These are phyloP conservation scores for Parotia lawesii DNA, from an alignment of 2,113 vertebrate genomes.

Conservation along the genomic window DNA sequence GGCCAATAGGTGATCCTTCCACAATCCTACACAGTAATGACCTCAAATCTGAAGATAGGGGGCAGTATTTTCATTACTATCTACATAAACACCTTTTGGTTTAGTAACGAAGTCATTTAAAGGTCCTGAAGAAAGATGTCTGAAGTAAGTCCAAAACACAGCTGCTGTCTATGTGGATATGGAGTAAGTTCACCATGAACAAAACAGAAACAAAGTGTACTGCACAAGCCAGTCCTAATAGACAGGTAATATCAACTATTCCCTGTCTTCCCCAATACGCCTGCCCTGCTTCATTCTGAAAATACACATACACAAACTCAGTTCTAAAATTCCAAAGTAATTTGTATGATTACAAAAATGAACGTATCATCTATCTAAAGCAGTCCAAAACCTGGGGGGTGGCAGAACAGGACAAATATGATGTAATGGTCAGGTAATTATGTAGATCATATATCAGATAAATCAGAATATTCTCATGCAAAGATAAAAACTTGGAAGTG, in stretches of 20 bases:
- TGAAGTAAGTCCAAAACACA: background rate
- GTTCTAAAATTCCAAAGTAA: background rate
- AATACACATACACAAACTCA: background rate
- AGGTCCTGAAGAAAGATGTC: background rate
- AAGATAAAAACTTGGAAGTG: background rate
- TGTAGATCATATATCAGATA: background rate
- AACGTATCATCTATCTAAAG: background rate
- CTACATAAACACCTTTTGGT: background rate
- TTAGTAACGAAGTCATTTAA: background rate
- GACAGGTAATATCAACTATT: background rate
- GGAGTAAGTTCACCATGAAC: background rate
- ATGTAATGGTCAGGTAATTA: background rate
- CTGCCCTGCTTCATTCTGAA: background rate
- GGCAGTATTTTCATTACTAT: background rate
- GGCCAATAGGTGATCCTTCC: background rate
- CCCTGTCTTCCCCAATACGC: background rate
- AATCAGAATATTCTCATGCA: background rate
- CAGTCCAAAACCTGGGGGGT: background rate
- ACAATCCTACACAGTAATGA: background rate
- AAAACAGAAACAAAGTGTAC: background rate
- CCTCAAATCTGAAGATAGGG: background rate
- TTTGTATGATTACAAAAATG: background rate
- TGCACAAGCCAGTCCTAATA: background rate
- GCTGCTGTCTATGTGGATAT: background rate
- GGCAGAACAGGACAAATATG: background rate